phyloP scores from a whole-genome alignment of 2,797 vertebrate genomes.

The Sebastes miniatus region DNA sequence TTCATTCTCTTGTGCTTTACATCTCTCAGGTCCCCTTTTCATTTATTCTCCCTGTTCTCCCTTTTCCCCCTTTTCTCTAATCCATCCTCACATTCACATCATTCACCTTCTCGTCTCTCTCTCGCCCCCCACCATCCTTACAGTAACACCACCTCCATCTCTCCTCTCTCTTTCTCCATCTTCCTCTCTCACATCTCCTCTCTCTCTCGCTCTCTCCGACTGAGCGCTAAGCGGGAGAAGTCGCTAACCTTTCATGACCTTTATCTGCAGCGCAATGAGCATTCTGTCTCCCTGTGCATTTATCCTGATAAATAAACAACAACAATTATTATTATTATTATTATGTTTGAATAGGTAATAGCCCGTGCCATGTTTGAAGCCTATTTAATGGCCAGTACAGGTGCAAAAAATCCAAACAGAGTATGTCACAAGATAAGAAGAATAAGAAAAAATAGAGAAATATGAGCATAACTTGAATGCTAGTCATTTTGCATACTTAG shows the following conservation, averaged over 20 bases:
- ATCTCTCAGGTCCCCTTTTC: neutral
- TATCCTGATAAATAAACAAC: conserved; percentile 56
- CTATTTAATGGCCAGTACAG: neutral
- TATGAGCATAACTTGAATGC: neutral
- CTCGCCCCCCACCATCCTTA: neutral
- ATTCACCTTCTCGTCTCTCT: neutral
- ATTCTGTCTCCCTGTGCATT: conserved; percentile 16
- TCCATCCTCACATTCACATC: neutral
- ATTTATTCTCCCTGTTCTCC: conserved; percentile 1
- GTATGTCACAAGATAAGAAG: neutral
- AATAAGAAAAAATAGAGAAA: neutral
- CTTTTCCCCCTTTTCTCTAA: neutral
- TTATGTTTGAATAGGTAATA: conserved; percentile 6
- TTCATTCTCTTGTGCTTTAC: neutral
- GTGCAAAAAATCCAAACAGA: neutral
- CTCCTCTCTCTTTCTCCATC: neutral
- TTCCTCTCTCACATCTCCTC: neutral
- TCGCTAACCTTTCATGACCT: conserved; percentile 72
- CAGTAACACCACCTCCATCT: neutral
- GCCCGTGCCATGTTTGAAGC: neutral
- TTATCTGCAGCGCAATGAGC: conserved; percentile 50
- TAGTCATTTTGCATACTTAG: neutral
- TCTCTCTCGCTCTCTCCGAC: conserved; percentile 1
- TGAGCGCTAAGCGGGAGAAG: conserved; percentile 47
- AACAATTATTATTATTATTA: neutral